Percentiles rank a stretch among this genome's conserved stretches.
Evolutionary conservation across 2,797 vertebrate species (phyloP).

Genomic region (Rhynchonycteris naso): DNA sequence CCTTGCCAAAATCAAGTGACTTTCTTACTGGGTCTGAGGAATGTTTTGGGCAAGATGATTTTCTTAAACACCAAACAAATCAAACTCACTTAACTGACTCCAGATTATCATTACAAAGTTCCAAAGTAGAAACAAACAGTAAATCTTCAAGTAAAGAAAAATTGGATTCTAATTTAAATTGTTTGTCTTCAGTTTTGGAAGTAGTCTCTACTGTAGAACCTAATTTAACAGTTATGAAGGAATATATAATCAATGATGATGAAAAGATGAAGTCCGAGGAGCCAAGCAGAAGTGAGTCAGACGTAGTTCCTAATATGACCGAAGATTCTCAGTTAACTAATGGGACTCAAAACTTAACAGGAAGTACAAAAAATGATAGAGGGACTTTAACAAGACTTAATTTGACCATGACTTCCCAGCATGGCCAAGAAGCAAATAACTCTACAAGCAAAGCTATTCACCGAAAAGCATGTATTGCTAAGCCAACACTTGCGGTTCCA

Average conservation of each 20-base stretch:
- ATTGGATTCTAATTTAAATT: slow-evolving; percentile 51
- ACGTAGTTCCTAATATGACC: background rate
- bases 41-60: slow-evolving; percentile 54
- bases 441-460: slow-evolving; percentile 52
- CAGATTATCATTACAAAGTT: slow-evolving; percentile 36
- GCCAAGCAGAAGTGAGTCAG: slow-evolving; percentile 33
- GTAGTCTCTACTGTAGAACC: slow-evolving; percentile 55
- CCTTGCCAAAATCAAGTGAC: slow-evolving; percentile 60
- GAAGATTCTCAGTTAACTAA: slow-evolving; percentile 68
- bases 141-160: slow-evolving; percentile 61
- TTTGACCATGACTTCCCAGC: slow-evolving; percentile 43
- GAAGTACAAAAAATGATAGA: slow-evolving; percentile 72
- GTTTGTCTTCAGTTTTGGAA: slow-evolving; percentile 60
- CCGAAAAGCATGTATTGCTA: slow-evolving; percentile 54
- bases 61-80: slow-evolving; percentile 60
- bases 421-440: slow-evolving; percentile 44
- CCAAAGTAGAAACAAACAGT: slow-evolving; percentile 55
- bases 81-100: slow-evolving; percentile 51
- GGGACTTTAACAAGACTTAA: slow-evolving; percentile 65
- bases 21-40: background rate
- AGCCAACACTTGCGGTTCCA: slow-evolving; percentile 72
- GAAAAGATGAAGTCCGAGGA: slow-evolving; percentile 56
- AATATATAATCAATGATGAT: slow-evolving; percentile 41
- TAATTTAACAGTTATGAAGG: slow-evolving; percentile 6
- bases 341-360: slow-evolving; percentile 59